Conservation (phyloP, 2,888 invertebrate genomes). For the Nymphalis polychloros region DNA sequence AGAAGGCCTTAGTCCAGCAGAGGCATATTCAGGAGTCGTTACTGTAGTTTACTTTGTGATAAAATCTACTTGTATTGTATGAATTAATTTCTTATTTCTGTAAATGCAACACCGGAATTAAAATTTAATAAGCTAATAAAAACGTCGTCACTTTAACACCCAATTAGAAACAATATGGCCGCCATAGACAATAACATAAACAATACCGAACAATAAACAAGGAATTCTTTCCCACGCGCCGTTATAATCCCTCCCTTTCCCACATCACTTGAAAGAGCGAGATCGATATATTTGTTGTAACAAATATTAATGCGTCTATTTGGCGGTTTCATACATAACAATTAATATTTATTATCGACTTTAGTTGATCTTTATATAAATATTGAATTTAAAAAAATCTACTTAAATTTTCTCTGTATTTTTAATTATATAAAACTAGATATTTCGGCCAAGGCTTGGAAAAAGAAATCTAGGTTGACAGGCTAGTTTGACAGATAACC, state of each 20-base stretch:
- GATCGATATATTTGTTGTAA: slow-evolving; percentile 15
- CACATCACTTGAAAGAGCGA: slow-evolving; percentile 29
- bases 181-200: slow-evolving; percentile 46
- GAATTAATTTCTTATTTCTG: not conserved
- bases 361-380: slow-evolving; percentile 6
- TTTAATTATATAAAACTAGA: too few relatives aligned
- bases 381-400: not conserved
- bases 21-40: not conserved
- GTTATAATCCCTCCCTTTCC: slow-evolving; percentile 42
- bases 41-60: too few relatives aligned
- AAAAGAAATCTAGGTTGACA: too few relatives aligned
- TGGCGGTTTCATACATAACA: slow-evolving; percentile 8
- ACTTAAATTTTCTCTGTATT: too few relatives aligned
- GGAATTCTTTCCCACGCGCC: slow-evolving; percentile 53
- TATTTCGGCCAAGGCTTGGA: too few relatives aligned
- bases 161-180: slow-evolving; percentile 46
- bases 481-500: too few relatives aligned
- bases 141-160: slow-evolving; percentile 41
- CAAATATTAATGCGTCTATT: slow-evolving; percentile 3
- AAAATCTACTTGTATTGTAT: too few relatives aligned
- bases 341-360: slow-evolving; percentile 10
- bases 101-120: slow-evolving; percentile 11
- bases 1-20: not conserved
- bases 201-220: slow-evolving; percentile 48
- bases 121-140: slow-evolving; percentile 22